Conservation (phyloP, 2,797 vertebrate genomes). For the Coccyzus lansbergi region DNA sequence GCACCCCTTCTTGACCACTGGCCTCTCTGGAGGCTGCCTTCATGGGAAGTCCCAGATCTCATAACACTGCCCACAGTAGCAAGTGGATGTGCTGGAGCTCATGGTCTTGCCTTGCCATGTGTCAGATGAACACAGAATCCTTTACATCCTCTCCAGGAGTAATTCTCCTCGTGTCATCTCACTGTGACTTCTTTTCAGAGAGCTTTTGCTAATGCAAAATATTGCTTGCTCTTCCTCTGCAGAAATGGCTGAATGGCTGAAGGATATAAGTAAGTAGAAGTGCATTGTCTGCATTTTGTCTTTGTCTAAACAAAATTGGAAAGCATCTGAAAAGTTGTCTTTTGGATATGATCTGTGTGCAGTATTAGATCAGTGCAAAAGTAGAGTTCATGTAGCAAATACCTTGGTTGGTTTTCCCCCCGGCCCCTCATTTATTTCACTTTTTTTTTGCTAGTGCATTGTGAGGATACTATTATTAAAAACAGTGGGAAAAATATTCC, state of each 20-base stretch:
- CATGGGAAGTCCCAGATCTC: neutral
- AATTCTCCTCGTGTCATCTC: neutral
- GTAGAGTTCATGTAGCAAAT: neutral
- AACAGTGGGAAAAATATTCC: neutral
- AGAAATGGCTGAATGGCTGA: fast-evolving
- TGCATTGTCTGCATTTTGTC: neutral
- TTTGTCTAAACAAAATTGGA: neutral
- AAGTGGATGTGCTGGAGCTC: fast-evolving
- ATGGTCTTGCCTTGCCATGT: fast-evolving
- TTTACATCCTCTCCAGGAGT: neutral
- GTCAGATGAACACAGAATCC: neutral
- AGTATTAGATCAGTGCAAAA: neutral
- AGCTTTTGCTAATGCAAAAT: neutral
- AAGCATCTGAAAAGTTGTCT: neutral
- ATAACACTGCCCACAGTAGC: neutral
- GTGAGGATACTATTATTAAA: neutral
- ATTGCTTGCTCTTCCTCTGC: neutral
- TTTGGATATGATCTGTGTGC: neutral
- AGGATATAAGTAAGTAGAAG: fast-evolving
- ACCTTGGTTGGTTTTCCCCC: fast-evolving
- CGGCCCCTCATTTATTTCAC: neutral
- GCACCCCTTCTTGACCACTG: neutral
- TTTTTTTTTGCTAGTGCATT: neutral
- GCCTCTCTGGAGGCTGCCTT: neutral
- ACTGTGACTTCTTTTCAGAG: neutral